Base-by-base conservation (phyloP, 2,888 invertebrate genomes). In the Molanna angustata region DNA sequence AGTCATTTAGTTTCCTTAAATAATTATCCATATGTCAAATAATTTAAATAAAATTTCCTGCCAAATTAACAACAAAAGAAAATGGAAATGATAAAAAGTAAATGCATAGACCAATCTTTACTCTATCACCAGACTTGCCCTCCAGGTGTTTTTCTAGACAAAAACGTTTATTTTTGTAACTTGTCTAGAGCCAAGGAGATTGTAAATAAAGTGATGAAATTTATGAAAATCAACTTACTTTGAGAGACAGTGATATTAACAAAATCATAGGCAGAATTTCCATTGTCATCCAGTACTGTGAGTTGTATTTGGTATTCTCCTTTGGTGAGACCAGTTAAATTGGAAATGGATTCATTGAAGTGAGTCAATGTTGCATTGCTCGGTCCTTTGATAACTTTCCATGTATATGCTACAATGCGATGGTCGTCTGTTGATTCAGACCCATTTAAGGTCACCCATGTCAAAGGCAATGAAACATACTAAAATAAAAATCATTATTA, bases 401-500 rank as follows among this genome's bases (percentile, higher is more conserved):
- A 96, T 9, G 82, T 81, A 79, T 86, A 95, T 27, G 82, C 82
- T 18, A 84, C 83, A 59, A 94, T 90, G 64, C 86, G 83, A 64
- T 89, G 86, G 69, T 94, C 94, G 69, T 94, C 94, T 61, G 76
- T 82, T 33, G 90, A 91, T 64, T 80, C 82, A 0, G 84, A 83
- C 1, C 92, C 95, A 74, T 95, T 90, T 43, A 96, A 73, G 0
- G 80, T 65, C 13, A 84, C 82, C 83, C 87, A 88, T 11, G 89
- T 91, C 68, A 87, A 83, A 3, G 95, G 94, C 47, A 95, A 78
- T 58, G 88, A 88, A 62, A 93, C 85, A 48, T 88, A 90, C 81
- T 82, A 69, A 18, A 74, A 69, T 62, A 60, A 3, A 33, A 33
- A 33, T 33, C 6, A 27, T 7, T 33, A 33, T 6, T 13, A 13